phyloP scores from a whole-genome alignment of 2,888 invertebrate genomes.

The Macaria notata region DNA sequence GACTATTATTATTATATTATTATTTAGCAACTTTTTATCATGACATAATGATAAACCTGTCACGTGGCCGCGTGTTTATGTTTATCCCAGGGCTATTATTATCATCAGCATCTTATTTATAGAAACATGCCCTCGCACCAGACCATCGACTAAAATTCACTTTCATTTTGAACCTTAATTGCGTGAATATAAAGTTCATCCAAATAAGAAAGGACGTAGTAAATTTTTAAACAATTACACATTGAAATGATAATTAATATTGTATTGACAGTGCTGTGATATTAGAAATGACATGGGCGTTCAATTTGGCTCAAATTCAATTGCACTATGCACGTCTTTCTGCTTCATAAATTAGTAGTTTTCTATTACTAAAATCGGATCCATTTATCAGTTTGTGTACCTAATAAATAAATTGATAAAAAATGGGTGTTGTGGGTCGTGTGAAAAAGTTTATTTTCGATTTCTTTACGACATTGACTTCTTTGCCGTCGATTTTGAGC shows the following conservation, averaged over 20 bases:
- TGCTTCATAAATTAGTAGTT: constrained; percentile 9
- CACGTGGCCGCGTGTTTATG: no score
- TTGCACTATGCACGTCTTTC: constrained; percentile 14
- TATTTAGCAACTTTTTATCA: no score
- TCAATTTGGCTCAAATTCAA: constrained; percentile 14
- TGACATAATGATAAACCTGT: no score
- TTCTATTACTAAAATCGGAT: constrained; percentile 1
- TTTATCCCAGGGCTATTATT: no score
- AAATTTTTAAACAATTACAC: constrained; percentile 25
- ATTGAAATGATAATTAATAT: constrained; percentile 10
- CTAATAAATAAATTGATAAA: background rate
- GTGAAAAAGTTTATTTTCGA: constrained; percentile 14
- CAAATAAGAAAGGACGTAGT: constrained; percentile 1
- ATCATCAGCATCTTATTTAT: constrained; percentile 2
- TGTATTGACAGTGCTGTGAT: background rate
- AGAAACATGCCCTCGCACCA: constrained; percentile 11
- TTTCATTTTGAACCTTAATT: constrained; percentile 1
- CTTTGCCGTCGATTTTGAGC: constrained; percentile 9
- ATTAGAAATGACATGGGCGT: constrained; percentile 8
- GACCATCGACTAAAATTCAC: background rate
- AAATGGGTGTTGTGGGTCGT: constrained; percentile 13
- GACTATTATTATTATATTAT: no score
- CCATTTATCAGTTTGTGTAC: constrained; percentile 1
- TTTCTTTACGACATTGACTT: constrained; percentile 1
- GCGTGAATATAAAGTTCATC: constrained; percentile 5